A percentile compares a stretch with the other conserved stretches of the same genome.
Conservation (phyloP, 2,113 vertebrate species). For the Corythornis madagascariensis region DNA sequence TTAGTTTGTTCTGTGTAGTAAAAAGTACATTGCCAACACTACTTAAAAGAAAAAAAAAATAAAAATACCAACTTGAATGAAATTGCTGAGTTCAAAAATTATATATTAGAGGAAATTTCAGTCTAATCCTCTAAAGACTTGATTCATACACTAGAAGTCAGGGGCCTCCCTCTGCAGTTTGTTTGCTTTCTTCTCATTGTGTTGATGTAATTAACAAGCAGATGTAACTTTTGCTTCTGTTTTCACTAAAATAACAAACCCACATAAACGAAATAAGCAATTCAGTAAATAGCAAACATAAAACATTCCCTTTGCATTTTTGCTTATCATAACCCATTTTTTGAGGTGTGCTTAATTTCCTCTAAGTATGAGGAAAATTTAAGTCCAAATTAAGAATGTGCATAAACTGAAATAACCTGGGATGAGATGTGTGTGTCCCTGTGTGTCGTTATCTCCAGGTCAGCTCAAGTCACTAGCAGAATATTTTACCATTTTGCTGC, state of each 20-base stretch:
- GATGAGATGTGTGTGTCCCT: neutral
- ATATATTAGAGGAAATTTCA: neutral
- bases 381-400: neutral
- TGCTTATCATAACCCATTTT: neutral
- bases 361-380: neutral
- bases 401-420: neutral
- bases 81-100: neutral
- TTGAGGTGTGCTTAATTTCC: neutral
- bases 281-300: neutral
- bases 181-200: neutral
- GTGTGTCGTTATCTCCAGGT: neutral
- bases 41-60: neutral
- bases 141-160: neutral
- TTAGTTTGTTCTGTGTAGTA: neutral
- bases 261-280: neutral
- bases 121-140: neutral
- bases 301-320: neutral
- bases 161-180: neutral
- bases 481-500: neutral
- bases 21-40: neutral
- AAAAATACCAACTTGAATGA: neutral
- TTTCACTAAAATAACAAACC: neutral
- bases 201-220: neutral
- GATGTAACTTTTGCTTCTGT: neutral
- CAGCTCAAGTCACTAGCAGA: neutral